phyloP scores from a whole-genome alignment of 2,888 invertebrate species.

The Chelonus formosanus region DNA sequence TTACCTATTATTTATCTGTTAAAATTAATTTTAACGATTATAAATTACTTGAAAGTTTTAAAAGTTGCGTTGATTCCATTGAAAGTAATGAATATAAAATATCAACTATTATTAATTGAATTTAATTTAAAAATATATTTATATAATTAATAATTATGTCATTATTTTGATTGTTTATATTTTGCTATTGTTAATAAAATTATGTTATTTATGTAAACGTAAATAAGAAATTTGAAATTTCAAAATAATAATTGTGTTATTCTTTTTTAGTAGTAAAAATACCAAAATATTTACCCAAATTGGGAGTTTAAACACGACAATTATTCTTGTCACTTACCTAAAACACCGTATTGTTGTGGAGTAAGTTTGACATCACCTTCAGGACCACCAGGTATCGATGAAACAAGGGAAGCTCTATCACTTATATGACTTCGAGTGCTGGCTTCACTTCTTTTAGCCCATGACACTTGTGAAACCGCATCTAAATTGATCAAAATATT shows the following conservation, averaged over 20 bases:
- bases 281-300: too few relatives aligned
- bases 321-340: slow-evolving; percentile 73
- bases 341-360: slow-evolving; percentile 87
- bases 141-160: too few relatives aligned
- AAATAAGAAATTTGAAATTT: too few relatives aligned
- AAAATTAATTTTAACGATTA: background rate
- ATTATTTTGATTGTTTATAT: too few relatives aligned
- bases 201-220: too few relatives aligned
- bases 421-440: slow-evolving; percentile 61
- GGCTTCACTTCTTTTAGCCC: slow-evolving; percentile 61
- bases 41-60: slow-evolving; percentile 1
- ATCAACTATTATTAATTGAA: too few relatives aligned
- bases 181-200: too few relatives aligned
- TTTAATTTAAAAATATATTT: too few relatives aligned
- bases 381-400: slow-evolving; percentile 61
- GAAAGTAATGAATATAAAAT: too few relatives aligned
- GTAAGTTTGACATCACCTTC: slow-evolving; percentile 75
- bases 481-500: slow-evolving; percentile 45
- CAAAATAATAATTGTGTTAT: slow-evolving; percentile 8
- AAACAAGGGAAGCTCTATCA: slow-evolving; percentile 60
- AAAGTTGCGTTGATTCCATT: background rate
- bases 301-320: too few relatives aligned
- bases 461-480: slow-evolving; percentile 60
- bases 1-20: background rate
- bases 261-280: too few relatives aligned